phyloP scores from a whole-genome alignment of 2,797 vertebrate genomes.

The Falco concolor region DNA sequence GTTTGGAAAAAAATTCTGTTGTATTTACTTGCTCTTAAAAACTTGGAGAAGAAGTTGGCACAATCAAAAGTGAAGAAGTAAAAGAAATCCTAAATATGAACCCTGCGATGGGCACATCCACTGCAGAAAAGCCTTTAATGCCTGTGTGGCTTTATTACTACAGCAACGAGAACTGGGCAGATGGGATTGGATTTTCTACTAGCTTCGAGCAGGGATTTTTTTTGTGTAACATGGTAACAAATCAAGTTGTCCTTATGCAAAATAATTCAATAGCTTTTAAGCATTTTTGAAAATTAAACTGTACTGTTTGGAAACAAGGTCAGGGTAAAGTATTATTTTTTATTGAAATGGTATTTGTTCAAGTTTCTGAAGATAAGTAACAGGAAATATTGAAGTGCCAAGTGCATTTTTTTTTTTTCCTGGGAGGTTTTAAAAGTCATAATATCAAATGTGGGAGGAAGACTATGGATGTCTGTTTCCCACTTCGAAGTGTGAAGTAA shows the following conservation, averaged over 20 bases:
- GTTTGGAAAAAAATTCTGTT: not conserved
- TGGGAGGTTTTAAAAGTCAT: not conserved
- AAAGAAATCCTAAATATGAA: not conserved
- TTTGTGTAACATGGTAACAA: not conserved
- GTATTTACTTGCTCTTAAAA: not conserved
- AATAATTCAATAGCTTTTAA: not conserved
- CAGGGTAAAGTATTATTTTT: not conserved
- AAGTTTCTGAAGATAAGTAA: not conserved
- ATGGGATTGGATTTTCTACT: not conserved
- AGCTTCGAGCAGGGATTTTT: not conserved
- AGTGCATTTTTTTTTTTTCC: not conserved
- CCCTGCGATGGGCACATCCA: not conserved
- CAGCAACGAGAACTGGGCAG: not conserved
- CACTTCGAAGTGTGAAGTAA: not conserved
- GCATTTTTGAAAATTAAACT: not conserved
- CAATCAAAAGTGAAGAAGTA: not conserved
- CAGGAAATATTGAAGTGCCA: not conserved
- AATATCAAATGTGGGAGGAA: too few species aligned
- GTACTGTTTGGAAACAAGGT: not conserved
- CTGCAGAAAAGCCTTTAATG: conserved; percentile 19
- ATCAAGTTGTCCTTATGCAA: not conserved
- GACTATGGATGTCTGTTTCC: not conserved
- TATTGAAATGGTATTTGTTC: not conserved
- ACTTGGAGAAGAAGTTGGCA: not conserved
- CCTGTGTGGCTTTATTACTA: not conserved